A percentile compares a stretch with the other conserved stretches of the same genome.
Evolutionary conservation across 2,113 vertebrate species (phyloP).

Genomic region (Salvator merianae): DNA sequence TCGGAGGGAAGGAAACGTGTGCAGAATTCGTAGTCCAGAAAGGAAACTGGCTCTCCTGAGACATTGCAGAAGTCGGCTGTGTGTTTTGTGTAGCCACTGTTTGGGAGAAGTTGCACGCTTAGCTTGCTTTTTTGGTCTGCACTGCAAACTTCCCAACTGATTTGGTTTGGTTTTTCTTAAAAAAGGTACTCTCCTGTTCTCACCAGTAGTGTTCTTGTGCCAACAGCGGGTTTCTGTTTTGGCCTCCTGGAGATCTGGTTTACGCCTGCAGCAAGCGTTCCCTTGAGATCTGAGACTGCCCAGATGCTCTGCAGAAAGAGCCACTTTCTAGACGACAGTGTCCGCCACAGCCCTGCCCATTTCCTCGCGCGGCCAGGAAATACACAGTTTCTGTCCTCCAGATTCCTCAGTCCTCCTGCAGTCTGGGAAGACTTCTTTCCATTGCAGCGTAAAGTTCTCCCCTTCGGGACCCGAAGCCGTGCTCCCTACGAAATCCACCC

Average conservation of each 20-base stretch:
- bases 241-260: accelerated
- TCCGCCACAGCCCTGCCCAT: neutral
- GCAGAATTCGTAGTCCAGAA: constrained; percentile 36
- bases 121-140: neutral
- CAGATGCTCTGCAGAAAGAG: neutral
- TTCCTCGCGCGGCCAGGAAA: neutral
- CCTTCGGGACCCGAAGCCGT: no score
- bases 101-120: constrained; percentile 49
- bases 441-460: neutral
- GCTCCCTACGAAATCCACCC: neutral
- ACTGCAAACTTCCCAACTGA: neutral
- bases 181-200: no score
- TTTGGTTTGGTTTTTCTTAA: neutral
- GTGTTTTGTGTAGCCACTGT: constrained; percentile 16
- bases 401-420: neutral
- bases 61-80: constrained; percentile 41
- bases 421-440: neutral
- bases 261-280: neutral
- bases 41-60: constrained; percentile 68
- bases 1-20: constrained; percentile 31
- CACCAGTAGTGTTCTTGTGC: neutral
- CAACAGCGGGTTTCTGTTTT: neutral
- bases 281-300: neutral
- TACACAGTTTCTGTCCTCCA: no score
- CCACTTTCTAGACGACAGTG: neutral